phyloP scores from a whole-genome alignment of 2,888 invertebrate genomes.

The Baccha elongata region DNA sequence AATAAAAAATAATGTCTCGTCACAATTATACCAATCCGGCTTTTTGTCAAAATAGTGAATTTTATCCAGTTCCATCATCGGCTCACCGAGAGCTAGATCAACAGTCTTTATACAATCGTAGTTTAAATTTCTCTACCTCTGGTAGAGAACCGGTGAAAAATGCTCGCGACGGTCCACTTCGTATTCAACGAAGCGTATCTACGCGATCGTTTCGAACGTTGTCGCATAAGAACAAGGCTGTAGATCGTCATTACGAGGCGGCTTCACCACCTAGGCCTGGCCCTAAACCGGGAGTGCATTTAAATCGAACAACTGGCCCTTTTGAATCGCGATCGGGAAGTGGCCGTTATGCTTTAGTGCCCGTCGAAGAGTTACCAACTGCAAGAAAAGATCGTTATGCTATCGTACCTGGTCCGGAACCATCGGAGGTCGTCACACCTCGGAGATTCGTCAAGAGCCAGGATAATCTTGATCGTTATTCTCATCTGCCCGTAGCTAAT shows the following conservation, averaged over 20 bases:
- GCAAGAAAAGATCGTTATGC: conserved; percentile 78
- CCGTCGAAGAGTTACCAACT: conserved; percentile 81
- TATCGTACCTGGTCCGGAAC: conserved; percentile 79
- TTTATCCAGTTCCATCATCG: conserved; percentile 82
- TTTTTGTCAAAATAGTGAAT: conserved; percentile 91
- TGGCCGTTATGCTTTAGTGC: conserved; percentile 84
- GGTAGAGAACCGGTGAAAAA: conserved; percentile 74
- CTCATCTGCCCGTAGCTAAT: conserved; percentile 75
- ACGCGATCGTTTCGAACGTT: conserved; percentile 79
- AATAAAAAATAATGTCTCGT: conserved; percentile 78
- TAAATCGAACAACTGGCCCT: conserved; percentile 71
- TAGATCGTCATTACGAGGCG: conserved; percentile 75
- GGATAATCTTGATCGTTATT: conserved; percentile 79
- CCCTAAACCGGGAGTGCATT: conserved; percentile 57
- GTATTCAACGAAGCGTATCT: conserved; percentile 82
- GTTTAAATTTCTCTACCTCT: conserved; percentile 75
- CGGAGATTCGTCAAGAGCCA: conserved; percentile 81
- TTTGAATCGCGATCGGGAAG: conserved; percentile 79
- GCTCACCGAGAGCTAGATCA: conserved; percentile 75
- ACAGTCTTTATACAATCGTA: conserved; percentile 79
- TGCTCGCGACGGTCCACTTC: conserved; percentile 81
- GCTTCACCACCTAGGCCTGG: conserved; percentile 60
- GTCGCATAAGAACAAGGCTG: conserved; percentile 66
- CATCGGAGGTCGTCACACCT: conserved; percentile 77
- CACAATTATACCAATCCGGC: conserved; percentile 90